Percentiles rank a stretch among this genome's conserved stretches.
phyloP scores from a whole-genome alignment of 2,113 vertebrate genomes.

The Eulacestoma nigropectus region DNA sequence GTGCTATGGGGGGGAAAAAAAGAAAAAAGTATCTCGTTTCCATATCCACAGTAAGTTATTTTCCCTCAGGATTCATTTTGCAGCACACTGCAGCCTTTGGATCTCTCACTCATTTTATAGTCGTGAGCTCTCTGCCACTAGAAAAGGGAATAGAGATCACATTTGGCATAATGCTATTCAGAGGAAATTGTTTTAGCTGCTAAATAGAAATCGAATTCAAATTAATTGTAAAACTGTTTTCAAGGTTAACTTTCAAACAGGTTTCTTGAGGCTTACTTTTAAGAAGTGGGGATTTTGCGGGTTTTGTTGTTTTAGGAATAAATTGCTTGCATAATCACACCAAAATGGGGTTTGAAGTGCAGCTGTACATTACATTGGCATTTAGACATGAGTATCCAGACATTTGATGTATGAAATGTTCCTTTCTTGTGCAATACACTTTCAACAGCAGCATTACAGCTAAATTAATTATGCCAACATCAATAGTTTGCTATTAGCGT shows the following conservation, averaged over 20 bases:
- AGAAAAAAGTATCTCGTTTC: background rate
- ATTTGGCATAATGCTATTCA: background rate
- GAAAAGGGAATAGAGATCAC: background rate
- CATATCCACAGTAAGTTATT: background rate
- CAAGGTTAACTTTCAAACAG: background rate
- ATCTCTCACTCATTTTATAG: background rate
- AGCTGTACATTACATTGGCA: background rate
- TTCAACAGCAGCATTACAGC: background rate
- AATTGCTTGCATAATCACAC: background rate
- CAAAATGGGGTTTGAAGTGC: background rate
- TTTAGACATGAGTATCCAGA: background rate
- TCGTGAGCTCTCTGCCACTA: background rate
- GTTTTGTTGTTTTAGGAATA: background rate
- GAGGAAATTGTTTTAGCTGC: background rate
- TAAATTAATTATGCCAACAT: background rate
- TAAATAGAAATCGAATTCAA: background rate
- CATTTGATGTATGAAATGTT: background rate
- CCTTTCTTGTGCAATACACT: background rate
- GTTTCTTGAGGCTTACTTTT: background rate
- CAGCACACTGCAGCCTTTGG: background rate
- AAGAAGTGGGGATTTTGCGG: accelerated
- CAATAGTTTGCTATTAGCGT: background rate
- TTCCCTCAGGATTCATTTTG: background rate
- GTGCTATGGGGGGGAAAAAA: background rate
- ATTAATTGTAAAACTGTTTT: background rate